These are phyloP conservation scores for Hoplodrina blanda DNA, from an alignment of 2,888 invertebrate genomes.

Conservation along the genomic window DNA sequence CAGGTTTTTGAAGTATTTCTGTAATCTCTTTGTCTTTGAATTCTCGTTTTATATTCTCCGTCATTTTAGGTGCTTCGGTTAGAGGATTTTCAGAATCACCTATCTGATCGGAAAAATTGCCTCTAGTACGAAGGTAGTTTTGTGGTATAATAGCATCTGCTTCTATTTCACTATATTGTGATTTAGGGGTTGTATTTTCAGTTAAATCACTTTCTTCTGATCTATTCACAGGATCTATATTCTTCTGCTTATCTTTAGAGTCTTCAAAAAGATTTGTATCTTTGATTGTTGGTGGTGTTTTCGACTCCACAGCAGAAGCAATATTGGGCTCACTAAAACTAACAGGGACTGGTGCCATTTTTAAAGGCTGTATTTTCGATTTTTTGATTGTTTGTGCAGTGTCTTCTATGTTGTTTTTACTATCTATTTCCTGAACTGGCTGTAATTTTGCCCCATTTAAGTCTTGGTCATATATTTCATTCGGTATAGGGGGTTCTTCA, in stretches of 20 bases:
- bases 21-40: neutral
- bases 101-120: neutral
- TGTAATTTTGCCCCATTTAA: neutral
- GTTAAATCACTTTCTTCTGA: neutral
- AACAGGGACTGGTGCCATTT: conserved; percentile 6
- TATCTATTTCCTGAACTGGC: conserved; percentile 8
- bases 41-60: neutral
- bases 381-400: neutral
- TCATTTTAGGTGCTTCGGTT: conserved; percentile 2
- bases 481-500: neutral
- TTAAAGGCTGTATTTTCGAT: neutral
- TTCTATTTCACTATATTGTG: neutral
- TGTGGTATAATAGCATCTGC: conserved; percentile 2
- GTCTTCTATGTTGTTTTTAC: conserved; percentile 1
- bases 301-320: neutral
- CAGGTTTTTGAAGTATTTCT: neutral
- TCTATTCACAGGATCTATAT: neutral
- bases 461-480: neutral
- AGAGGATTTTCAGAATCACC: conserved; percentile 2
- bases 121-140: conserved; percentile 4
- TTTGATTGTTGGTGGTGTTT: neutral
- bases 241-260: conserved; percentile 1
- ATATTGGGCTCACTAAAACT: neutral
- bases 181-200: neutral
- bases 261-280: neutral